phyloP scores from a whole-genome alignment of 2,888 invertebrate species.

The Didymodactylos carnosus region DNA sequence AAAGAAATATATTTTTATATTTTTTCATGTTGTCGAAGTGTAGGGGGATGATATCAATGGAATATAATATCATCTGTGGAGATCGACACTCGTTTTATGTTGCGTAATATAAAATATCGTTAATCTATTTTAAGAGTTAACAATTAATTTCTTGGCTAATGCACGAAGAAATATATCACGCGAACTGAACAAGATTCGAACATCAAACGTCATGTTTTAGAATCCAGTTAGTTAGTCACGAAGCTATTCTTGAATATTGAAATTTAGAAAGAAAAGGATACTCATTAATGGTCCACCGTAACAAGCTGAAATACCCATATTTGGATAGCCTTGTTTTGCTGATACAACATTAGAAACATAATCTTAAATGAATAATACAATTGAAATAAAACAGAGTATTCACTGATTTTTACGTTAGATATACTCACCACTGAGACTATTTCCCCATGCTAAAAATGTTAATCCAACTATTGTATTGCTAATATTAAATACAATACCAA shows the following conservation, averaged over 20 bases:
- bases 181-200: neutral
- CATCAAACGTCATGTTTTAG: too few relatives aligned
- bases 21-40: neutral
- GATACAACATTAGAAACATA: conserved; percentile 44
- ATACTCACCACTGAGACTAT: conserved; percentile 40
- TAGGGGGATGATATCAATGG: neutral
- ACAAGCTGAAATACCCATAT: conserved; percentile 49
- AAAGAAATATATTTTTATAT: neutral
- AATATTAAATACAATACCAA: conserved; percentile 43
- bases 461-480: conserved; percentile 45
- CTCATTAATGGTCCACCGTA: conserved; percentile 50
- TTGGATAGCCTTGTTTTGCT: conserved; percentile 44
- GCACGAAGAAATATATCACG: neutral
- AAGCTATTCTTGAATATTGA: too few relatives aligned
- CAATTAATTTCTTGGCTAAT: neutral
- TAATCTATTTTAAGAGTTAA: neutral
- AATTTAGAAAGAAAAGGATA: conserved; percentile 36
- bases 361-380: conserved; percentile 32
- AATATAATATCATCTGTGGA: neutral
- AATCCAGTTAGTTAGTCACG: neutral
- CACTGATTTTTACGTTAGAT: too few relatives aligned
- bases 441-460: conserved; percentile 48
- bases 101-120: neutral
- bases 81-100: neutral
- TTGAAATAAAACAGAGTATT: neutral